A percentile compares a stretch with the other conserved stretches of the same genome.
Evolutionary conservation across 2,888 invertebrate genomes (phyloP).

Genomic region (Cataglyphis cursor): DNA sequence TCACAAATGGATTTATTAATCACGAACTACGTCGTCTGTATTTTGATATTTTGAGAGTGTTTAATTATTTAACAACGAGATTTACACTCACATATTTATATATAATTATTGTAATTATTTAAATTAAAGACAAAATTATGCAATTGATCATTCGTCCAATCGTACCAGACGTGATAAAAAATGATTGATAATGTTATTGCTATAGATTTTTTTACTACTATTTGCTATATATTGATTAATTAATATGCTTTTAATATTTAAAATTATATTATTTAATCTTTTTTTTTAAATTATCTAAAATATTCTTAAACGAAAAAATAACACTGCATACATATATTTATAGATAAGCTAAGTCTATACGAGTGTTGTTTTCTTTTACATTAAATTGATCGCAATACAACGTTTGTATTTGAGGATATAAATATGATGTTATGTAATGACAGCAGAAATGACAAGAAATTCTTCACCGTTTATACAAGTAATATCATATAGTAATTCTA

Average conservation of each 20-base stretch:
- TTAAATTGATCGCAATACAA: no score
- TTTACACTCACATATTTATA: background rate
- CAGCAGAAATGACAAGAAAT: no score
- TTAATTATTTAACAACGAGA: slow-evolving; percentile 35
- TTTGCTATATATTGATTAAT: slow-evolving; percentile 5
- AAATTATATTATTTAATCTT: background rate
- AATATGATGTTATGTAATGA: no score
- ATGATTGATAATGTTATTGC: slow-evolving; percentile 2
- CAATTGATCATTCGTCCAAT: slow-evolving; percentile 26
- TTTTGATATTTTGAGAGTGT: slow-evolving; percentile 37
- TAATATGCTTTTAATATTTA: background rate
- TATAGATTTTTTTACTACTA: background rate
- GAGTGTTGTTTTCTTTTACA: background rate
- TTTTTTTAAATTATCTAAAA: background rate
- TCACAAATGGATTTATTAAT: slow-evolving; percentile 6
- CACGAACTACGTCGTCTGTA: slow-evolving; percentile 3
- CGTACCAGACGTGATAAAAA: slow-evolving; percentile 6
- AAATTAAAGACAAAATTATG: slow-evolving; percentile 35
- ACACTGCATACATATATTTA: background rate
- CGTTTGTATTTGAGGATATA: no score
- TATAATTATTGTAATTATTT: slow-evolving; percentile 4
- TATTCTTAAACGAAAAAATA: background rate
- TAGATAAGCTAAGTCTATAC: background rate
- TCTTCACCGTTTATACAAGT: no score
- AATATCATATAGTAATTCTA: no score